Conservation (phyloP, 1,140 invertebrate species). For the Xylocopa sonorina region DNA sequence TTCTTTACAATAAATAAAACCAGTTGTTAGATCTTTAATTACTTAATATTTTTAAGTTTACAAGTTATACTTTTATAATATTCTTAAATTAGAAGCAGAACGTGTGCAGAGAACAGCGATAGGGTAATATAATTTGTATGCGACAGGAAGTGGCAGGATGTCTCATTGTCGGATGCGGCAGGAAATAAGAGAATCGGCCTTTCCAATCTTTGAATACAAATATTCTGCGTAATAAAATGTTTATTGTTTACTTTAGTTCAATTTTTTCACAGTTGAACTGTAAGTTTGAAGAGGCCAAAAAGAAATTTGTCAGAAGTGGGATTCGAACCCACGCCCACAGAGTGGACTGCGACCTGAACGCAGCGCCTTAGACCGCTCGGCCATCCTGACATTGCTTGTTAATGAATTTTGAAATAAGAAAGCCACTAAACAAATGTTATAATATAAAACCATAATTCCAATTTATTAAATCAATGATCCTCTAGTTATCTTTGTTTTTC, state of each 20-base stretch:
- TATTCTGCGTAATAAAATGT: too few species aligned
- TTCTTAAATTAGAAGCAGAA: neutral
- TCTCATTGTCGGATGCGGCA: neutral
- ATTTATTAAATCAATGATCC: too few species aligned
- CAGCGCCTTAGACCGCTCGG: constrained; percentile 96
- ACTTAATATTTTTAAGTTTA: neutral
- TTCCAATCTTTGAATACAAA: neutral
- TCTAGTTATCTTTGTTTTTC: too few species aligned
- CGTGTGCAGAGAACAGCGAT: neutral
- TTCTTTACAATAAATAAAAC: neutral
- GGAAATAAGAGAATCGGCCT: neutral
- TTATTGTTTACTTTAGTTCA: neutral
- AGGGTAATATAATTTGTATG: neutral
- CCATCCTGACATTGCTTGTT: constrained; percentile 88
- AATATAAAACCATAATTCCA: too few species aligned
- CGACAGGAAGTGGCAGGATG: neutral
- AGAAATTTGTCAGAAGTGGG: constrained; percentile 89
- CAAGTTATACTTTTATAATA: neutral
- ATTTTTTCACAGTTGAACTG: neutral
- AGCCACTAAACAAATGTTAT: too few species aligned
- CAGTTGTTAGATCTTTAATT: too few species aligned
- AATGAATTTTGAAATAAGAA: too few species aligned
- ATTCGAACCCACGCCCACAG: constrained; percentile 94
- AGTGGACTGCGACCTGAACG: constrained; percentile 96
- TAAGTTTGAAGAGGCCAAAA: neutral